Base-by-base conservation (phyloP, 2,797 vertebrate genomes). In the Buphagus erythrorhynchus region DNA sequence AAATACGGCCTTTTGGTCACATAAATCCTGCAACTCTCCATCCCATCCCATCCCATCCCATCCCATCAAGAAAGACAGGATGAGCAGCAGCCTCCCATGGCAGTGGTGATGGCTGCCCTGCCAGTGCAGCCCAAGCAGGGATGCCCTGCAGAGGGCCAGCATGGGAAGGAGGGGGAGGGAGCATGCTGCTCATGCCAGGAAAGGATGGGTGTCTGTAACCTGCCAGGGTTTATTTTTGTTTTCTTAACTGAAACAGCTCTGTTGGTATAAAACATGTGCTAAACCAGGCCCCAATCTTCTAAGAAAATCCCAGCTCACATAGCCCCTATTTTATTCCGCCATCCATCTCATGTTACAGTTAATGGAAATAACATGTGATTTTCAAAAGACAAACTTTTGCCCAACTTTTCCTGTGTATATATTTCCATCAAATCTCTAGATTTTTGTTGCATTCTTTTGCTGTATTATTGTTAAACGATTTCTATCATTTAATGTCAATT, bases 351-450 rank as follows among this genome's bases (percentile, higher is more conserved):
- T 13, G 45, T 96, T 96, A 90, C 94, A 88, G 29, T 76, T 94
- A 95, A 95, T 96, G 87, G 66, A 69, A 96, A 95, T 96, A 96
- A 69, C 95, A 93, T 92, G 88, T 76, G 79, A 92, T 88, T 95
- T 95, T 83, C 71, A 78, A 88, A 91, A 83, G 79, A 48, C 73
- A 92, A 91, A 79, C 77, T 66, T 78, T 25, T 95, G 69, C 55
- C 74, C 52, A 63, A 15, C 52, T 88, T 90, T 85, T 91, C 36
- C 69, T 52, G 16, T 76, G 55, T 63, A 88, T 73, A 71, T 20
- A 46, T 73, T 90, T 90, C 45, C 73, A 26, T 91, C 79, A 90
- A 33, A 81, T 61, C 59, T 84, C 69, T 84, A 73, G 21, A 59
- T 84, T 94, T 86, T 81, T 78, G 9, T 78, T 75, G 33, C 69